Evolutionary conservation across 2,888 invertebrate genomes (phyloP).

Genomic region (Formica aserva): DNA sequence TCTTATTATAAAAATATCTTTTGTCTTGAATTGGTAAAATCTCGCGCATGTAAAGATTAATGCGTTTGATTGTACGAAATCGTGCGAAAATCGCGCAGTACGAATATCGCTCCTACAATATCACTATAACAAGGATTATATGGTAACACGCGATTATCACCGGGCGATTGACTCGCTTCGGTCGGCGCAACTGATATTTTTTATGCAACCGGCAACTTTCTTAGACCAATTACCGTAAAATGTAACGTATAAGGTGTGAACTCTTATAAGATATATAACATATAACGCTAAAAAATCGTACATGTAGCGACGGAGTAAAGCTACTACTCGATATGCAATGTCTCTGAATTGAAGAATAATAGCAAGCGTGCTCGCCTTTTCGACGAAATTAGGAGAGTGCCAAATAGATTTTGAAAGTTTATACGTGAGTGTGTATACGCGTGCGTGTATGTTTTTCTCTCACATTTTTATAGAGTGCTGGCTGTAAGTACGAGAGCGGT

Average conservation of each 20-base stretch:
- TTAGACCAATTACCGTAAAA: conserved; percentile 74
- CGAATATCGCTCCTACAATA: background rate
- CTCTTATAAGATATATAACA: conserved; percentile 48
- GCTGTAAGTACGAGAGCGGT: conserved; percentile 52
- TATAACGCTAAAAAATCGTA: conserved; percentile 65
- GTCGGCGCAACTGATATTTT: conserved; percentile 62
- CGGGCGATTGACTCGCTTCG: conserved; percentile 34
- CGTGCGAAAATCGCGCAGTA: conserved; percentile 24
- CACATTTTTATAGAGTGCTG: conserved; percentile 68
- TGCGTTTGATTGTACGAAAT: background rate
- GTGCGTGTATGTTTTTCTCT: conserved; percentile 46
- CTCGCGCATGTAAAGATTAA: background rate
- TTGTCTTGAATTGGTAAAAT: background rate
- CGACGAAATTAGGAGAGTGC: conserved; percentile 81
- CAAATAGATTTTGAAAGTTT: conserved; percentile 83
- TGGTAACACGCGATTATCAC: conserved; percentile 34
- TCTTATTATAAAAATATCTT: background rate
- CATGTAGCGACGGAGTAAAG: conserved; percentile 70
- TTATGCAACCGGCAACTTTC: conserved; percentile 67
- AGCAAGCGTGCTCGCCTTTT: conserved; percentile 82
- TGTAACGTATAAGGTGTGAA: conserved; percentile 61
- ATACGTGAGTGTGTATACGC: conserved; percentile 73
- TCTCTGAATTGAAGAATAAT: conserved; percentile 84
- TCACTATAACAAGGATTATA: conserved; percentile 27
- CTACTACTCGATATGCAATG: conserved; percentile 81